phyloP scores from a whole-genome alignment of 1,140 invertebrate genomes.

The Aphaenogaster floridana region DNA sequence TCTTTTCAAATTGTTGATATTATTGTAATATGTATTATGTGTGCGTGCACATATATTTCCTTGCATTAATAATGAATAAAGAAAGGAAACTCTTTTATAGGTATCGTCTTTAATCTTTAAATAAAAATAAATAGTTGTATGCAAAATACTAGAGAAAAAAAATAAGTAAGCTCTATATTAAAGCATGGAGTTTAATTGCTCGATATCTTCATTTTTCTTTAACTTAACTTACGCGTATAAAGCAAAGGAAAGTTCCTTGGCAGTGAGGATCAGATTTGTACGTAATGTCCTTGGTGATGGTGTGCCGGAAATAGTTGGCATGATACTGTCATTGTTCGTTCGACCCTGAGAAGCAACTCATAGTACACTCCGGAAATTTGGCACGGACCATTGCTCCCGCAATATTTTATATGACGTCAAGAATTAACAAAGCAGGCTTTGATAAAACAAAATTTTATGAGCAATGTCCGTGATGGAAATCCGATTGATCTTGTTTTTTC shows the following conservation, averaged over 20 bases:
- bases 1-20: neutral
- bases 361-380: conserved; percentile 34
- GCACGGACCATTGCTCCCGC: conserved; percentile 12
- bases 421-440: neutral
- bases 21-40: neutral
- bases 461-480: neutral
- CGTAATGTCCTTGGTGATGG: conserved; percentile 21
- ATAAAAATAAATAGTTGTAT: neutral
- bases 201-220: neutral
- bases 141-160: neutral
- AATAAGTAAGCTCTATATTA: neutral
- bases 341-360: conserved; percentile 37
- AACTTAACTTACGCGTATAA: neutral
- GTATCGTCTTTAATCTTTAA: neutral
- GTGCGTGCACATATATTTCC: neutral
- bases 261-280: conserved; percentile 26
- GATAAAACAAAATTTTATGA: neutral
- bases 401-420: conserved; percentile 2
- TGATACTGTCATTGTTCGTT: conserved; percentile 8
- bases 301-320: conserved; percentile 61
- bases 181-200: neutral
- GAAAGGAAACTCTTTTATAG: neutral
- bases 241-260: conserved; percentile 18
- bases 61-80: neutral
- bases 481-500: neutral